phyloP scores from a whole-genome alignment of 2,113 vertebrate species.

The Oryzias celebensis region DNA sequence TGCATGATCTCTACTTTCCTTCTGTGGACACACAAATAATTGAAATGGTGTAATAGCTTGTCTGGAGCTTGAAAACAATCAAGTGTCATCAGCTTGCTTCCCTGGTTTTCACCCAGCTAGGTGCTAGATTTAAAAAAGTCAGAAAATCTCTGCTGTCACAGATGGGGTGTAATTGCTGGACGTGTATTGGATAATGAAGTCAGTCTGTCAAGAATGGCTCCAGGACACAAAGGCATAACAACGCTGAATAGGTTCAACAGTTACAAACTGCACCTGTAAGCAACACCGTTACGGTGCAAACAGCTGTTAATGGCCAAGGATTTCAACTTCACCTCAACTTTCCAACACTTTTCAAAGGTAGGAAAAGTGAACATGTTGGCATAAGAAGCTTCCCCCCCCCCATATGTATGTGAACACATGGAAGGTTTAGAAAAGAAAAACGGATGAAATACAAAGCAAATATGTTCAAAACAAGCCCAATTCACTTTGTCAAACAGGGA shows the following conservation, averaged over 20 bases:
- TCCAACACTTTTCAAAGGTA: slow-evolving; percentile 16
- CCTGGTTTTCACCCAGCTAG: slow-evolving; percentile 24
- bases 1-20: slow-evolving; percentile 99
- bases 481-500: not conserved
- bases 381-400: slow-evolving; percentile 14
- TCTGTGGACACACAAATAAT: slow-evolving; percentile 66
- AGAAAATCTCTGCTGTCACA: slow-evolving; percentile 62
- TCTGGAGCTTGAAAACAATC: slow-evolving; percentile 58
- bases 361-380: slow-evolving; percentile 41
- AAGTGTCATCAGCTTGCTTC: slow-evolving; percentile 30
- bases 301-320: not conserved
- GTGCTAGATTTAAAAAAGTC: slow-evolving; percentile 51
- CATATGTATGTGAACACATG: slow-evolving; percentile 37
- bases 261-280: slow-evolving; percentile 48
- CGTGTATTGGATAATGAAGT: slow-evolving; percentile 54
- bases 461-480: not conserved
- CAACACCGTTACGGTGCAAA: not conserved
- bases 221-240: slow-evolving; percentile 25
- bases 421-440: slow-evolving; percentile 29
- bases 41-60: slow-evolving; percentile 41
- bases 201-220: slow-evolving; percentile 47
- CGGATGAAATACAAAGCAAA: slow-evolving; percentile 25
- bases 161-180: slow-evolving; percentile 34
- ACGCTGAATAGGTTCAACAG: slow-evolving; percentile 36
- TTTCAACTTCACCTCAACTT: not conserved